phyloP scores from a whole-genome alignment of 2,888 invertebrate species.

The Eurytoma adleriae region DNA sequence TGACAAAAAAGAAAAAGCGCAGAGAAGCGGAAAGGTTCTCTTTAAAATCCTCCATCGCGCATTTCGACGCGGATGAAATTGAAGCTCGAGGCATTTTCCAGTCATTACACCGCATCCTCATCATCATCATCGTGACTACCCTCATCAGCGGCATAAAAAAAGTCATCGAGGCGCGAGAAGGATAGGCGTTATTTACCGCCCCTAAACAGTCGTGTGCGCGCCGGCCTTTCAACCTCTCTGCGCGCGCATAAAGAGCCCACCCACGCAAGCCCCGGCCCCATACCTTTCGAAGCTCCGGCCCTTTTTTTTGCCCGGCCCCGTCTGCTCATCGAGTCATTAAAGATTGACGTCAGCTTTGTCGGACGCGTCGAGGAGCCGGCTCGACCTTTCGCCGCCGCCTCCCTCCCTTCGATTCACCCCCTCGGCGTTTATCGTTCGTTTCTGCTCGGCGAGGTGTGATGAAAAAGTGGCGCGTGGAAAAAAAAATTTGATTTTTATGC shows the following conservation, averaged over 20 bases:
- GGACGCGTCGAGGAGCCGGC: background rate
- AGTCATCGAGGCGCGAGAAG: background rate
- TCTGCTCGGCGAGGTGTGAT: background rate
- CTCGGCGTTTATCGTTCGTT: background rate
- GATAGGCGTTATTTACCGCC: background rate
- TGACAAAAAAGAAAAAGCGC: background rate
- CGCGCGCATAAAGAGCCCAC: background rate
- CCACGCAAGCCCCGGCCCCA: conserved; percentile 7
- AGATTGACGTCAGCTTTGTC: conserved; percentile 17
- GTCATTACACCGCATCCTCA: background rate
- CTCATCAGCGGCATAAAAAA: background rate
- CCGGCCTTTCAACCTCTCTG: background rate
- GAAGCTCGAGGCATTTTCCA: background rate
- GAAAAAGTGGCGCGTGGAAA: background rate
- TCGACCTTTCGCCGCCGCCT: too few relatives aligned
- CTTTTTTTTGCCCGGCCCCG: background rate
- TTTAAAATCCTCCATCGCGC: too few relatives aligned
- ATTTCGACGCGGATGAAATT: too few relatives aligned
- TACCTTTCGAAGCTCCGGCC: background rate
- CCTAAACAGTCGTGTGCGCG: background rate
- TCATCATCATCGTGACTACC: background rate
- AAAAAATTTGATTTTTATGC: background rate
- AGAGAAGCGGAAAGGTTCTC: background rate
- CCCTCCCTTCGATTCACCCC: too few relatives aligned
- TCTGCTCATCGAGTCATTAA: conserved; percentile 16